phyloP scores from a whole-genome alignment of 2,888 invertebrate species.

The Drepana falcataria region DNA sequence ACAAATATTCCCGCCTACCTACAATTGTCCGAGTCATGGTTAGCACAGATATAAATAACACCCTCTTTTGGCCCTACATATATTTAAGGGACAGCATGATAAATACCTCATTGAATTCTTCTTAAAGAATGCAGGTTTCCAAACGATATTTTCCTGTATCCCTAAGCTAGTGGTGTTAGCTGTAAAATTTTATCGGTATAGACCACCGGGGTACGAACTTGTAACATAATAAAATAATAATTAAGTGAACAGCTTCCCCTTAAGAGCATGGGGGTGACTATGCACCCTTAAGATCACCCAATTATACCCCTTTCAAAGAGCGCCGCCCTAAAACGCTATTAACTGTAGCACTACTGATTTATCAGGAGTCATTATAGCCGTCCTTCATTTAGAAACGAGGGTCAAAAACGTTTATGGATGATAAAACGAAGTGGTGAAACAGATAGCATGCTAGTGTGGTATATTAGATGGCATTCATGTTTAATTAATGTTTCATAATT shows the following conservation, averaged over 20 bases:
- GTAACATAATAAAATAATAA: too few species aligned
- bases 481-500: background rate
- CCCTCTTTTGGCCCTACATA: too few species aligned
- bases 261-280: constrained; percentile 54
- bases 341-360: constrained; percentile 63
- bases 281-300: constrained; percentile 69
- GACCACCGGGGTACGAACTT: too few species aligned
- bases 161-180: too few species aligned
- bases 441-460: background rate
- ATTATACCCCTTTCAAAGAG: constrained; percentile 67
- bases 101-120: too few species aligned
- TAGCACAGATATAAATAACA: too few species aligned
- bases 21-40: too few species aligned
- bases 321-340: constrained; percentile 59
- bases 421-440: constrained; percentile 11
- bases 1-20: too few species aligned
- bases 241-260: constrained; percentile 28
- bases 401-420: constrained; percentile 28
- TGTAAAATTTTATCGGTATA: too few species aligned
- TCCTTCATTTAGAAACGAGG: constrained; percentile 45
- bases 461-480: background rate
- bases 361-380: constrained; percentile 60
- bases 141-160: too few species aligned
- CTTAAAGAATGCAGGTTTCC: too few species aligned
- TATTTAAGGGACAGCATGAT: too few species aligned